Evolutionary conservation across 2,888 invertebrate species (phyloP), one percentile per base, ranked within the genome.

Genomic region (Chalcosyrphus nemorum): DNA sequence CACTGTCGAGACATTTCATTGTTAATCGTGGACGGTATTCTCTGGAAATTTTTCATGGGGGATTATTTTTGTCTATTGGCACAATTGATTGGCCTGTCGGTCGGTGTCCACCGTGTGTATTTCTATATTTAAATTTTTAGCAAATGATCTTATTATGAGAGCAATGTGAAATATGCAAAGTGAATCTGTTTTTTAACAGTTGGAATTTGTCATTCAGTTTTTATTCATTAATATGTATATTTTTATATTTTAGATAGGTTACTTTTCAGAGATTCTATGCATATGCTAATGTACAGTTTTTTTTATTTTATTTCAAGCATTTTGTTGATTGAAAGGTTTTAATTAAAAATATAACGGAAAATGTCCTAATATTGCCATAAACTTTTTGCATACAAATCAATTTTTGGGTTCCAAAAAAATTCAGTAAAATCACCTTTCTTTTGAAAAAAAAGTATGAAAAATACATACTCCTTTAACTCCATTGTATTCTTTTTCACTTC

Each of bases 11-110:
- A 41, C 17, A 32, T 57, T 38, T 50, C 21, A 52, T 41, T 38
- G 43, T 59, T n/a, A 52, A 29, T 13, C 19, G 1, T n/a, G n/a
- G n/a, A 4, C 9, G 15, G 19, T 59, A 35, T 54, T 74, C 13
- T 43, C 35, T 68, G 82, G 82, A 72, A 57, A 65, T 54, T 71
- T 47, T 78, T 68, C 78, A 78, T 56, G 45, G 29, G n/a, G 47
- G 41, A 38, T 63, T 78, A 65, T 72, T 77, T 71, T 59, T 65
- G 19, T 63, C 38, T 35, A 61, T 70, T 52, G 50, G 50, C 56
- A 65, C 57, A 38, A 52, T 65, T 24, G 52, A 63, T 45, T 17
- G 63, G 38, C 24, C 15, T 21, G 7, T 24, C 24, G 24, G 24
- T 24, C 4, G 24, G 24, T n/a, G n/a, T 24, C 24, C 2, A 4